Conservation (phyloP, 2,797 vertebrate species). For the Thaleichthys pacificus region DNA sequence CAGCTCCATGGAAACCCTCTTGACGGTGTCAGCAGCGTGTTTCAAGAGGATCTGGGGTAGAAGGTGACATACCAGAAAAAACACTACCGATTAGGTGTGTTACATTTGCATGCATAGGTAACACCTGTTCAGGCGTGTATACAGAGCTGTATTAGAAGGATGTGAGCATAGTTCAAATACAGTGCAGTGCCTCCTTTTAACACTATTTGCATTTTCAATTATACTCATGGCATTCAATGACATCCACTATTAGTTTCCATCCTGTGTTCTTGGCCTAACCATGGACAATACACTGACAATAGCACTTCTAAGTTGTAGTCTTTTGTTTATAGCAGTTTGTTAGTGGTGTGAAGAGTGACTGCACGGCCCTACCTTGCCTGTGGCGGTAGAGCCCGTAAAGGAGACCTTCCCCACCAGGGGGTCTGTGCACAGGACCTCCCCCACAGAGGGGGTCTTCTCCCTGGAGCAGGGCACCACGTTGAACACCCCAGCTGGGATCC, state of each 20-base stretch:
- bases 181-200: too few relatives aligned
- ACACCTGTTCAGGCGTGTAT: background rate
- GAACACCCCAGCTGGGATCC: constrained; percentile 89
- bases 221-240: too few relatives aligned
- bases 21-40: constrained; percentile 87
- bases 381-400: constrained; percentile 95
- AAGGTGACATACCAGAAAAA: background rate
- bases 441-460: constrained; percentile 80
- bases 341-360: background rate
- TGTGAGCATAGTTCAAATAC: too few relatives aligned
- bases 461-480: constrained; percentile 93
- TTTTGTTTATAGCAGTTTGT: background rate
- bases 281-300: too few relatives aligned
- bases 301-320: background rate
- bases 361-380: constrained; percentile 83
- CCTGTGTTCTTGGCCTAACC: too few relatives aligned
- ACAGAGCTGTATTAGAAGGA: too few relatives aligned
- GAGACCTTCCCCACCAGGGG: constrained; percentile 90
- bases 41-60: constrained; percentile 81
- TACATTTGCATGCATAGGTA: background rate
- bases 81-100: background rate
- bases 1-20: constrained; percentile 94
- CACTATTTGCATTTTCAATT: too few relatives aligned
- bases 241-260: too few relatives aligned
- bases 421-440: constrained; percentile 87